Evolutionary conservation across 2,888 invertebrate genomes (phyloP).

Genomic region (Eilema sororculum): DNA sequence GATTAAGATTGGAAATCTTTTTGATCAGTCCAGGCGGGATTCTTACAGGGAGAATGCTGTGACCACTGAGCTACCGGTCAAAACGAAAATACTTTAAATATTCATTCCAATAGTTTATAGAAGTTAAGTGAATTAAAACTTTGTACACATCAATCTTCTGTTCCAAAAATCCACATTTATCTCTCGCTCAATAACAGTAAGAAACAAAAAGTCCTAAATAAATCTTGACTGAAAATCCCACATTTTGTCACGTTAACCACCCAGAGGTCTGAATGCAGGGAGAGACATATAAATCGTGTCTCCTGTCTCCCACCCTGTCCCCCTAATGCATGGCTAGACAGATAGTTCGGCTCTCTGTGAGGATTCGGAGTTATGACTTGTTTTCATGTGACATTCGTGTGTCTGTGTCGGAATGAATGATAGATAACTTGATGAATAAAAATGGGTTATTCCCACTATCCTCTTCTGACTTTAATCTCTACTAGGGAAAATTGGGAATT

Average conservation of each 20-base stretch:
- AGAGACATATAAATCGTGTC: neutral
- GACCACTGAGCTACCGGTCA: too few species aligned
- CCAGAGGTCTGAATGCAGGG: slow-evolving; percentile 5
- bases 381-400: neutral
- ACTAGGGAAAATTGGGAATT: too few species aligned
- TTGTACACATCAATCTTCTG: too few species aligned
- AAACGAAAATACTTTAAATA: too few species aligned
- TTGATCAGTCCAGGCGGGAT: too few species aligned
- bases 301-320: neutral
- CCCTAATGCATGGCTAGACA: slow-evolving; percentile 2
- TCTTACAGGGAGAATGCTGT: too few species aligned
- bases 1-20: too few species aligned
- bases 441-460: too few species aligned
- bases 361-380: neutral
- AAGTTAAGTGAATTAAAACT: too few species aligned
- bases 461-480: too few species aligned
- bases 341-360: neutral
- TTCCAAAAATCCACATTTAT: neutral
- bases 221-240: slow-evolving; percentile 5
- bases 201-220: slow-evolving; percentile 5
- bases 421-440: too few species aligned
- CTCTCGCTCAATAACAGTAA: slow-evolving; percentile 8
- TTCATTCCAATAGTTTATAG: too few species aligned
- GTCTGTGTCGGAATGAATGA: neutral
- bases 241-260: slow-evolving; percentile 10